Base-by-base conservation (phyloP, 2,797 vertebrate genomes). In the Sebastes baramenuke region DNA sequence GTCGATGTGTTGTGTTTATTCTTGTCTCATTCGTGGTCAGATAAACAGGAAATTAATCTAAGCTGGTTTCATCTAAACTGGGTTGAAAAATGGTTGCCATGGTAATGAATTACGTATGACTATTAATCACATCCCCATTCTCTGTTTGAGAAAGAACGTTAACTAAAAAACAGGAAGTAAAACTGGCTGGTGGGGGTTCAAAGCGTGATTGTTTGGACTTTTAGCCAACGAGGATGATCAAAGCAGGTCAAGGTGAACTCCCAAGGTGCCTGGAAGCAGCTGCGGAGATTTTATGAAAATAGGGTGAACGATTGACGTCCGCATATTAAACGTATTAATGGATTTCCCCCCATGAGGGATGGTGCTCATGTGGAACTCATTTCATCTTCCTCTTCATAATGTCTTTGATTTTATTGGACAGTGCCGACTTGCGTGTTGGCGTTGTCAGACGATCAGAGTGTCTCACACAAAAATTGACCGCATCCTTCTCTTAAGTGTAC, bases 341-440 rank as follows among this genome's bases (percentile, higher is more conserved):
- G 79, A 75, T 75, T 72, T 82, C 75, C 79, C 75, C 74, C 75
- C 34, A 12, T 34, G 49, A 49, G 81, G 67, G 78, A 88, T 74
- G 69, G 54, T 65, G 83, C 88, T 90, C 91, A 94, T 93, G 92
- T 94, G 92, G 92, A 93, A 92, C 85, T 86, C 64, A 94, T 95
- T 94, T 89, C 54, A 81, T 77, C 77, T 46, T 80, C 72, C 81
- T 87, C 81, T 90, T 89, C 77, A 77, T 89, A 89, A 88, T 88
- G 78, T 92, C 83, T 86, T 88, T 90, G 82, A 91, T 93, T 90
- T 92, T 83, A 86, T 67, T 92, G 93, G 89, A 90, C 72, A 22
- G 20, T 4, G 64, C 79, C 32, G 70, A 68, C 77, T 59, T 72
- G 83, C 13, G 49, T 42, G 22, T 75, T 61, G 75, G 54, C 14